phyloP scores from a whole-genome alignment of 2,113 vertebrate species.

The Pelodiscus sinensis region DNA sequence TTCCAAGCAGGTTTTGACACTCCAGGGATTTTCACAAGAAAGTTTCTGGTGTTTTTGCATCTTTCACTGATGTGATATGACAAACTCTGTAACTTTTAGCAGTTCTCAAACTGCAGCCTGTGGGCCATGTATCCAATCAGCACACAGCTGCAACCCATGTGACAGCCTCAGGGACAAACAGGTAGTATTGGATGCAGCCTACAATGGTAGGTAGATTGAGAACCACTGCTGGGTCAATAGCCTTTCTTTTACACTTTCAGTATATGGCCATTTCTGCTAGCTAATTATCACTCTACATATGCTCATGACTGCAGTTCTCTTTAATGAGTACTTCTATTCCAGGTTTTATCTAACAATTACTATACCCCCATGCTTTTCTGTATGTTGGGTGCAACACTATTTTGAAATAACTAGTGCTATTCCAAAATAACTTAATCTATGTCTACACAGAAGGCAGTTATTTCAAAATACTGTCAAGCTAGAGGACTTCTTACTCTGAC shows the following conservation, averaged over 20 bases:
- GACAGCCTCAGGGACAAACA: too few relatives aligned
- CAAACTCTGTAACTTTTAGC: neutral
- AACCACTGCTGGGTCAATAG: neutral
- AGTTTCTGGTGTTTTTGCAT: neutral
- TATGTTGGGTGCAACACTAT: too few relatives aligned
- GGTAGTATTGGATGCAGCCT: too few relatives aligned
- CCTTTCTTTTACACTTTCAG: neutral
- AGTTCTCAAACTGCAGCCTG: too few relatives aligned
- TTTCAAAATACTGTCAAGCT: too few relatives aligned
- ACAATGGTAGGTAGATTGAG: too few relatives aligned
- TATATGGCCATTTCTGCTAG: fast-evolving
- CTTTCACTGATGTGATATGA: slow-evolving; percentile 2
- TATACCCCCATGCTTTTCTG: neutral
- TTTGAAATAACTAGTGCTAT: too few relatives aligned
- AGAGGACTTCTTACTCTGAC: too few relatives aligned
- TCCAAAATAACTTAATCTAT: too few relatives aligned
- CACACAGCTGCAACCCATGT: too few relatives aligned
- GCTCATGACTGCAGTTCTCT: neutral
- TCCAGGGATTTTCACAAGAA: neutral
- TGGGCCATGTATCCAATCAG: too few relatives aligned
- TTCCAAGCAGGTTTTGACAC: slow-evolving; percentile 4
- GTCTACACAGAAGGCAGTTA: too few relatives aligned
- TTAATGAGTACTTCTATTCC: slow-evolving; percentile 8
- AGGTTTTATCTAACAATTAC: neutral
- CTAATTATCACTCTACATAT: neutral